Conservation (phyloP, 2,113 vertebrate species). For the Alexandromys fortis region DNA sequence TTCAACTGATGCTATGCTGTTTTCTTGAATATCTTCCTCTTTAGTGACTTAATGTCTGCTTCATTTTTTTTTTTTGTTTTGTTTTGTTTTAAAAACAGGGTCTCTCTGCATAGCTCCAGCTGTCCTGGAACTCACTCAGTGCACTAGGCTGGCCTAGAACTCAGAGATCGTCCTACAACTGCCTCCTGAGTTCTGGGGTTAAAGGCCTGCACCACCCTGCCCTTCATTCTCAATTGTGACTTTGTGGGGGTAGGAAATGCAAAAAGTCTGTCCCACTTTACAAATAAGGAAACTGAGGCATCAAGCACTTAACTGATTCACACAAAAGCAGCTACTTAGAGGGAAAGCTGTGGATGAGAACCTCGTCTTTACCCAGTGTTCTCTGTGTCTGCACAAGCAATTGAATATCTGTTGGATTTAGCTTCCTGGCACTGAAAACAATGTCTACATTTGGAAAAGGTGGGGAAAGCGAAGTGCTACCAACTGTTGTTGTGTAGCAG, state of each 20-base stretch:
- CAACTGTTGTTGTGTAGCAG: neutral
- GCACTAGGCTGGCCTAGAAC: neutral
- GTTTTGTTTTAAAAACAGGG: neutral
- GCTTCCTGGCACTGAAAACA: neutral
- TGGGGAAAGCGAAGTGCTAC: neutral
- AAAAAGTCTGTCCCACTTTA: neutral
- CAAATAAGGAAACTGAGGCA: slow-evolving; percentile 3
- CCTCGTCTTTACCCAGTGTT: neutral
- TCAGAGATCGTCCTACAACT: neutral
- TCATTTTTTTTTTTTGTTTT: neutral
- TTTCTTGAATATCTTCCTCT: neutral
- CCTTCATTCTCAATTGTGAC: neutral
- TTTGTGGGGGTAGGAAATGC: neutral
- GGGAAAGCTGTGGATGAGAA: neutral
- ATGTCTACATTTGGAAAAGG: neutral
- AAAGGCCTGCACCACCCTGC: neutral
- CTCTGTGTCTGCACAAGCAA: neutral
- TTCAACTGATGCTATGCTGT: neutral
- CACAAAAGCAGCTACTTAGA: neutral
- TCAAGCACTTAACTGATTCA: neutral
- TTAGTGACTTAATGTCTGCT: neutral
- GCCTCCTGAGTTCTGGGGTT: neutral
- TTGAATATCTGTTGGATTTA: neutral
- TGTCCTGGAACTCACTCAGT: neutral
- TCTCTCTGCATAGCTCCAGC: neutral